Evolutionary conservation across 2,888 invertebrate species (phyloP), one percentile per base, ranked within the genome.

Genomic region (Drosophila monieri): DNA sequence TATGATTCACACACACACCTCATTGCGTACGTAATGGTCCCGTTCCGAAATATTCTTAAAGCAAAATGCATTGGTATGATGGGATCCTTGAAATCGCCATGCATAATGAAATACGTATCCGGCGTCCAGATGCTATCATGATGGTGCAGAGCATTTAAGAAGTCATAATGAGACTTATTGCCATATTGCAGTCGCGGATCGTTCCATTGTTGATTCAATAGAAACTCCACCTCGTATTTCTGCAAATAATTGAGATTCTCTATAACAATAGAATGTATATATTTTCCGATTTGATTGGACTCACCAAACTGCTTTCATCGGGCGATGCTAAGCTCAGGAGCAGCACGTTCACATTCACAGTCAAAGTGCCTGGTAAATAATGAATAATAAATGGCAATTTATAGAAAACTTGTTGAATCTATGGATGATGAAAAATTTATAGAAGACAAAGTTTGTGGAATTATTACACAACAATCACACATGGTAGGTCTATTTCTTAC

Each of bases 201-300:
- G 92, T 95, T 95, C 98, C 98, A 98, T 93, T 97, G 96, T 92
- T 97, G 97, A 91, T 97, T 97, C 87, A 98, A 94, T 79, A 98
- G 93, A 92, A 98, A 97, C 92, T 98, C 98, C 90, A 98, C 97
- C 93, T 98, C 97, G 93, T 98, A 98, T 96, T 97, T 98, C 97
- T 97, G 93, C 14, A 49, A 48, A n/a, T 14, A 39, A 48, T 30
- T 30, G 2, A 15, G 18, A 21, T 48, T 18, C 39, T 15, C 21
- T 3, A 52, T 32, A 54, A 12, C 30, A 46, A 51, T 10, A 4
- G 10, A 12, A 41, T 41, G 9, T 18, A 25, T 52, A 39, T 44
- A 43, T 41, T 27, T 37, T 32, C 21, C 9, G 25, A 39, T 21
- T 30, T n/a, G 41, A 39, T 43, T 43, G 6, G 58, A 94, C 95